Base-by-base conservation (phyloP, 2,797 vertebrate genomes). In the Schizopygopsis malacanthus region DNA sequence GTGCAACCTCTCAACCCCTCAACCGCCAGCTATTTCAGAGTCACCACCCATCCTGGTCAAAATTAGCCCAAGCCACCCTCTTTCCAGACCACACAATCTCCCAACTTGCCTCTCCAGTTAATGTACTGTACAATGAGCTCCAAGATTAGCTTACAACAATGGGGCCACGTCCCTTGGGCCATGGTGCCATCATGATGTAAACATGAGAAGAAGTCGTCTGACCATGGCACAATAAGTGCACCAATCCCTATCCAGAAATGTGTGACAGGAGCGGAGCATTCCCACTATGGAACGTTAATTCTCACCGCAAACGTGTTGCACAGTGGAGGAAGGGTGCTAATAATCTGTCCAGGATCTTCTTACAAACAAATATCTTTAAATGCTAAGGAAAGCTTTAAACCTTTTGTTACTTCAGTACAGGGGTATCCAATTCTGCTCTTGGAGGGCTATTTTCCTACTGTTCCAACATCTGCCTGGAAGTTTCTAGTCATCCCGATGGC, bases 221-320 rank as follows among this genome's bases (percentile, higher is more conserved):
- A 78, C 63, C 45, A 45, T 59, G 67, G 72, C 50, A 87, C 79
- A 88, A 83, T 18, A 33, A 37, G 56, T 80, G 79, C 72, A 73
- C 59, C 79, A 82, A 72, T 45, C 84, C 43, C 76, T 81, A 76
- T 73, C 73, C 65, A 52, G 61, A 67, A 77, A 47, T 86, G 81
- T 87, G 84, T 88, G 88, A 89, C 81, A 83, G 81, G 70, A 90
- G 85, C 5, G 28, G 88, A 79, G 90, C 79, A 90, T 91, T 86
- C 82, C 70, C 89, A 87, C 56, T 86, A 90, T 90, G 90, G 86
- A 90, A 89, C 77, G 82, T 75, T 89, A 90, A 91, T 90, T 91
- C 89, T 87, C 79, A 41, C 45, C 63, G 65, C 67, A 56, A 72
- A 85, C 73, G 83, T 73, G 88, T 87, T 77, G 67, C 71, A 82